These are phyloP conservation scores for Petrocephalus microphthalmus DNA, from an alignment of 2,113 vertebrate genomes.

Conservation along the genomic window DNA sequence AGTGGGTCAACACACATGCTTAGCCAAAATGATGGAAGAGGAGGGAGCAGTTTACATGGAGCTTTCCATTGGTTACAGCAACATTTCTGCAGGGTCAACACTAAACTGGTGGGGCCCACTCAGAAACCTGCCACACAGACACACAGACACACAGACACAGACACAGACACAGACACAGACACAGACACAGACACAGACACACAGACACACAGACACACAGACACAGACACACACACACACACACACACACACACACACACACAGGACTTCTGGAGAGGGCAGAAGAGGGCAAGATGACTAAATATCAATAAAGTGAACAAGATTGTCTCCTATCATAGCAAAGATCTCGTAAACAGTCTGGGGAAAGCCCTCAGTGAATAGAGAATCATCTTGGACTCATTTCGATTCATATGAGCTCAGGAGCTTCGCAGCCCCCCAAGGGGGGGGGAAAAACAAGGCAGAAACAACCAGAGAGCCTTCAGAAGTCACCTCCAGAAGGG, in stretches of 20 bases:
- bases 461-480: not conserved
- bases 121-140: no score
- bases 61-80: not conserved
- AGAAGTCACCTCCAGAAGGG: not conserved
- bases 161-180: no score
- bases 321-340: not conserved
- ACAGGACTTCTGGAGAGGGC: not conserved
- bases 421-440: not conserved
- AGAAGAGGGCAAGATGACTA: not conserved
- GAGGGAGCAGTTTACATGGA: not conserved
- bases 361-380: no score
- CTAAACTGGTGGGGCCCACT: not conserved
- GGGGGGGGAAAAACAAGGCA: not conserved
- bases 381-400: not conserved
- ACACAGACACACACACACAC: not conserved
- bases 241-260: not conserved
- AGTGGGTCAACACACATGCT: not conserved
- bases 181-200: not conserved
- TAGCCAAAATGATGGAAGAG: not conserved
- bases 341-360: not conserved
- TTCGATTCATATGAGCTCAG: not conserved
- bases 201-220: not conserved
- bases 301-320: not conserved
- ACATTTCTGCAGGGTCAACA: not conserved
- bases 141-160: not conserved